These are phyloP conservation scores for Eupithecia exiguata DNA, from an alignment of 2,888 invertebrate genomes.

Conservation along the genomic window DNA sequence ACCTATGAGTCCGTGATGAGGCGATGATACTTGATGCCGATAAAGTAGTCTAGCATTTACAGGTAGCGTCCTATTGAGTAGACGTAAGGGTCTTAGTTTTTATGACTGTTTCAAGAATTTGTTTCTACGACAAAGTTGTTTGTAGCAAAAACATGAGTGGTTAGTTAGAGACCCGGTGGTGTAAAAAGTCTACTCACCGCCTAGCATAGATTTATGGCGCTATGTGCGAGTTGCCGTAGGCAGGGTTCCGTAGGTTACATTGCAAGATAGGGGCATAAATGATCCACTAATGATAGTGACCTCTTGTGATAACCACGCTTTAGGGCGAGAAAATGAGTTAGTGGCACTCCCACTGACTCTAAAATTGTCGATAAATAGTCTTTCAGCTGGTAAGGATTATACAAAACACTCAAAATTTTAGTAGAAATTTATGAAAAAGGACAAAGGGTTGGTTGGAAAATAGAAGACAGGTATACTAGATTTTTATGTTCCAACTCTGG, in stretches of 20 bases:
- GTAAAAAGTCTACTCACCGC: neutral
- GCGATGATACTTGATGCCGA: neutral
- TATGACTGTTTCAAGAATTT: neutral
- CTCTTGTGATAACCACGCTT: neutral
- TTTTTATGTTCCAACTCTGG: no score
- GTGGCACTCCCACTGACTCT: neutral
- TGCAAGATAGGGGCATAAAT: neutral
- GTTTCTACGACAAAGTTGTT: neutral
- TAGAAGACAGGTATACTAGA: neutral
- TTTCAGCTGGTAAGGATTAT: neutral
- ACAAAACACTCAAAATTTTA: neutral
- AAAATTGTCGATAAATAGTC: neutral
- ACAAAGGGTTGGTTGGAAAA: neutral
- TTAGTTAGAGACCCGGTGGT: constrained; percentile 3
- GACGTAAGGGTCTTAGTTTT: neutral
- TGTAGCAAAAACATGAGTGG: neutral
- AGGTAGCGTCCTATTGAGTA: neutral
- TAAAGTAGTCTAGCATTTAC: neutral
- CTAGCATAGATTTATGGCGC: neutral
- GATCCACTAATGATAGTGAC: neutral
- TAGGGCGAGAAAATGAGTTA: neutral
- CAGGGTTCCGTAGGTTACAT: neutral
- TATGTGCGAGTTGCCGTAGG: neutral
- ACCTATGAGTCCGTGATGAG: no score
- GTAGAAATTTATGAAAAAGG: neutral